Conservation (phyloP, 2,888 invertebrate genomes). For the Macaria liturata region DNA sequence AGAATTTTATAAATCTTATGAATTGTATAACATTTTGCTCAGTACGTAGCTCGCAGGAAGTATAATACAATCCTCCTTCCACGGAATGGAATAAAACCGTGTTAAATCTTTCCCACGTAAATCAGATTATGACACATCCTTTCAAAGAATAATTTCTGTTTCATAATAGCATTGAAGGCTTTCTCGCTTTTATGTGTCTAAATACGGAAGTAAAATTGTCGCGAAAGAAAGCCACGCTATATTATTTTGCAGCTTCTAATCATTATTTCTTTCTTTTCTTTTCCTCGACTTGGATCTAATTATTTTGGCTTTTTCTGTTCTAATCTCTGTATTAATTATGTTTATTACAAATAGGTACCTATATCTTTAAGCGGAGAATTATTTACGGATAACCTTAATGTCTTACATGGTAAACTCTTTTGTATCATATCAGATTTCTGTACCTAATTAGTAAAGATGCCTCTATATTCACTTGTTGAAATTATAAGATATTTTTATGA, state of each 20-base stretch:
- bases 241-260: conserved; percentile 7
- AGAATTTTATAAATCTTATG: no score
- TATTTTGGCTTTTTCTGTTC: neutral
- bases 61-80: no score
- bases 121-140: neutral
- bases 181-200: neutral
- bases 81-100: neutral
- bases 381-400: no score
- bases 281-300: conserved; percentile 1
- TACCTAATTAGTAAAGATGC: no score
- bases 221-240: neutral
- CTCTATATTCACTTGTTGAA: no score
- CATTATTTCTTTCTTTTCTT: neutral
- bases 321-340: neutral
- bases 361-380: no score
- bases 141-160: neutral
- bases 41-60: no score
- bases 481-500: no score
- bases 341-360: no score
- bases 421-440: no score
- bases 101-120: neutral
- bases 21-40: no score
- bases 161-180: conserved; percentile 1
- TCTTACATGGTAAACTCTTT: no score
- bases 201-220: conserved; percentile 6